Evolutionary conservation across 2,797 vertebrate genomes (phyloP).

Genomic region (Acanthopagrus latus): DNA sequence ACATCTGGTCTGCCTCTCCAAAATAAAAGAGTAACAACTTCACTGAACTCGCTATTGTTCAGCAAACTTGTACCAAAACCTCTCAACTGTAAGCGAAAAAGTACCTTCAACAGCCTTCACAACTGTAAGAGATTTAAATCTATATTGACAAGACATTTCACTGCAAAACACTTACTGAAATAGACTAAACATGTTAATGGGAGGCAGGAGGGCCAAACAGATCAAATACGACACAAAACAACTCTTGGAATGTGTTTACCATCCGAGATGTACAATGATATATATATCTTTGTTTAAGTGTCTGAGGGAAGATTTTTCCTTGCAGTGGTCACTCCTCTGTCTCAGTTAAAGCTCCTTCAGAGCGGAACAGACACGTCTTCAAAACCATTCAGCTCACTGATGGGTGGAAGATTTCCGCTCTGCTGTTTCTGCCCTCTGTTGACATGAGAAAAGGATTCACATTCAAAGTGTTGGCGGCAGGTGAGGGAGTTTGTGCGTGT

Average conservation of each 20-base stretch:
- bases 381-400: conserved; percentile 35
- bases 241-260: conserved; percentile 37
- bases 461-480: conserved; percentile 29
- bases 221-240: conserved; percentile 17
- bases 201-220: not conserved
- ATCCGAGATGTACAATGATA: conserved; percentile 13
- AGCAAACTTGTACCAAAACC: not conserved
- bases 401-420: conserved; percentile 29
- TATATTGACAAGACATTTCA: conserved; percentile 15
- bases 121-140: not conserved
- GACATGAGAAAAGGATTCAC: no score
- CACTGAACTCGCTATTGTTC: not conserved
- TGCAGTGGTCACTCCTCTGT: conserved; percentile 9
- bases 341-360: conserved; percentile 15
- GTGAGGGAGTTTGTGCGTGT: conserved; percentile 8
- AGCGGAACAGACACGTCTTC: conserved; percentile 12
- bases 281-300: not conserved
- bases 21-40: not conserved
- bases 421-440: conserved; percentile 9
- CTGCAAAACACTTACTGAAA: conserved; percentile 19
- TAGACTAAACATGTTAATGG: not conserved
- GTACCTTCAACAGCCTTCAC: not conserved
- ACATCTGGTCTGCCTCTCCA: not conserved
- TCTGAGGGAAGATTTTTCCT: conserved; percentile 16
- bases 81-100: not conserved